phyloP scores from a whole-genome alignment of 2,113 vertebrate genomes.

The Halcyon malimbica region DNA sequence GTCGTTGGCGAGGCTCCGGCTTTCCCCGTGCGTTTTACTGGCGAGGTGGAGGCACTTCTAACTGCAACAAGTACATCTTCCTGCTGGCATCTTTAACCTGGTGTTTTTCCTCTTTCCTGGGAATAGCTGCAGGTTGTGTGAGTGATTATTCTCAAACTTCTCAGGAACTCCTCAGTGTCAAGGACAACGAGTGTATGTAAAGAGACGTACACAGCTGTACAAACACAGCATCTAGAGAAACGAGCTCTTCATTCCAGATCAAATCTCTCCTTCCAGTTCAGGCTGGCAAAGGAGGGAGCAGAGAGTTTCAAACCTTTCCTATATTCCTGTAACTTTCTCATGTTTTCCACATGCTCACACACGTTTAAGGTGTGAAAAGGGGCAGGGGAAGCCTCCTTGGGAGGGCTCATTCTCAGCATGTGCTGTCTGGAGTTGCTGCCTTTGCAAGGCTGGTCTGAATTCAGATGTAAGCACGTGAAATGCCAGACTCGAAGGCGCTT shows the following conservation, averaged over 20 bases:
- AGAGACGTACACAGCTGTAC: neutral
- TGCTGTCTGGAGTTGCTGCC: neutral
- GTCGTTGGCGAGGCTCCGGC: accelerated
- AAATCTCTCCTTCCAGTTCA: neutral
- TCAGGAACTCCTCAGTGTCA: neutral
- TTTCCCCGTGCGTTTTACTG: neutral
- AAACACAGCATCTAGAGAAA: neutral
- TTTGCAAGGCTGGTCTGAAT: neutral
- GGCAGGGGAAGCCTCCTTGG: neutral
- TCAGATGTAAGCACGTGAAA: neutral
- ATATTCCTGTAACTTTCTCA: neutral
- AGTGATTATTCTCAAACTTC: neutral
- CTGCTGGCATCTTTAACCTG: neutral
- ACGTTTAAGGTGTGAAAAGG: neutral
- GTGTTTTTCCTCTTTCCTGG: neutral
- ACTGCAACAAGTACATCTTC: neutral
- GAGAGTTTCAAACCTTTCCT: neutral
- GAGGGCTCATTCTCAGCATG: accelerated
- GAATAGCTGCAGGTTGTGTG: neutral
- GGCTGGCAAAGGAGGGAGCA: neutral
- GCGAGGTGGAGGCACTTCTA: neutral
- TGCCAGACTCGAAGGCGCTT: accelerated
- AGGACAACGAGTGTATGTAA: neutral
- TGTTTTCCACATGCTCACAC: neutral
- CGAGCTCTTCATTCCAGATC: neutral